Conservation (phyloP, 2,797 vertebrate species). For the Enteromius fasciolatus region DNA sequence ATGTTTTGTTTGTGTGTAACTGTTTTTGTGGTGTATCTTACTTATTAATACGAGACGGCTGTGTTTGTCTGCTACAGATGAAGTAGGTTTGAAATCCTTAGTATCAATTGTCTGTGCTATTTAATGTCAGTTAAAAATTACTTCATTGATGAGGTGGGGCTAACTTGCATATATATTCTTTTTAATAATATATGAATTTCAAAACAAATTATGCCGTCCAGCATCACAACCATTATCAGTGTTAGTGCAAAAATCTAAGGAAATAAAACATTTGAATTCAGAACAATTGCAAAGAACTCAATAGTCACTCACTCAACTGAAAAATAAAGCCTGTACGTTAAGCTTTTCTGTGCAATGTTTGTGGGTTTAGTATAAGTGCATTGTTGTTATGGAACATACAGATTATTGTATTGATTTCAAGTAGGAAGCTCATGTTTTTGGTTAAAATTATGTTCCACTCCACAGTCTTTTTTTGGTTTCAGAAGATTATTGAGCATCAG, state of each 20-base stretch:
- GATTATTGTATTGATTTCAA: neutral
- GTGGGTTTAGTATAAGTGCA: neutral
- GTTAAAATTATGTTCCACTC: neutral
- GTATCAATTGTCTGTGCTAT: neutral
- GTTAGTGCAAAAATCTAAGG: neutral
- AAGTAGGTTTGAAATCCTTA: neutral
- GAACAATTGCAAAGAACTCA: neutral
- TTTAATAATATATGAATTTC: neutral
- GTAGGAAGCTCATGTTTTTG: neutral
- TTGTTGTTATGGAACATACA: neutral
- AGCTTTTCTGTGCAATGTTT: neutral
- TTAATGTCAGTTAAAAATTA: neutral
- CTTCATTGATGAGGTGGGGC: neutral
- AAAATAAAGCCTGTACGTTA: neutral
- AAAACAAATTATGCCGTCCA: neutral
- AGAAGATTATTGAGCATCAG: neutral
- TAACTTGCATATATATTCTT: too few relatives aligned
- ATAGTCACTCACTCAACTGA: neutral
- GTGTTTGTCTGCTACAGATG: neutral
- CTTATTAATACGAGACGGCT: neutral
- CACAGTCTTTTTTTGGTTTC: neutral
- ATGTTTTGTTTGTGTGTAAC: neutral
- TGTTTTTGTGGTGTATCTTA: neutral
- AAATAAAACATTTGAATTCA: neutral
- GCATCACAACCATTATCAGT: neutral